Evolutionary conservation across 2,113 vertebrate species (phyloP), one percentile per base, ranked within the genome.

Genomic region (Psittacus erithacus): DNA sequence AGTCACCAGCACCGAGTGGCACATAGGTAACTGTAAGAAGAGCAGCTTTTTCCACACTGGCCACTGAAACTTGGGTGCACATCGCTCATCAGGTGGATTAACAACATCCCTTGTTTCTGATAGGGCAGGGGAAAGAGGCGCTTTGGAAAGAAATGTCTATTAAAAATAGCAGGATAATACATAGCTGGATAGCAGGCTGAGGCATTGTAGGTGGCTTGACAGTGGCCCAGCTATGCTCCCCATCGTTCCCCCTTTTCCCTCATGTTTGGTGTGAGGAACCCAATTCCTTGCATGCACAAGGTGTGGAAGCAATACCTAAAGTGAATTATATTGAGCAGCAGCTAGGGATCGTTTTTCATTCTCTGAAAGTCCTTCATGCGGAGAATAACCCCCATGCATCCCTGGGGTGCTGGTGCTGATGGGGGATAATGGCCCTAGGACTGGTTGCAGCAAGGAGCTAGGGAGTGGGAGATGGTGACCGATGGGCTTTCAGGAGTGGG

Each of bases 311-410:
- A 10, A 20, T 1, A 3, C 69, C 77, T 20, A 0, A 13, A 52
- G 39, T 7, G 53, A n/a, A 10, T 20, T 81, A 22, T 86, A 95
- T 92, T 91, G 88, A 93, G 95, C 53, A 93, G 41, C 50, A 94
- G 43, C 44, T 27, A 50, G 95, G 87, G 77, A 65, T 69, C 11
- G 1, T 13, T 85, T 95, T 64, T 78, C 11, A 7, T 84, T 33
- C 83, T 29, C 35, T 29, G 89, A 82, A 82, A 92, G 53, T 49
- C 1, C 52, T 83, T n/a, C 83, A 79, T 6, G 4, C 23, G 59
- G 59, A 38, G 59, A 52, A 6, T 29, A 33, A 63, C 27, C 15
- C 7, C 3, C 4, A 1, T 4, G 23, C 57, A 59, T 59, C 33
- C 57, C 33, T 24, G 57, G 57, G 33, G 33, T 35, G 57, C 33